Evolutionary conservation across 2,888 invertebrate species (phyloP).

Genomic region (Sminthurides aquaticus): DNA sequence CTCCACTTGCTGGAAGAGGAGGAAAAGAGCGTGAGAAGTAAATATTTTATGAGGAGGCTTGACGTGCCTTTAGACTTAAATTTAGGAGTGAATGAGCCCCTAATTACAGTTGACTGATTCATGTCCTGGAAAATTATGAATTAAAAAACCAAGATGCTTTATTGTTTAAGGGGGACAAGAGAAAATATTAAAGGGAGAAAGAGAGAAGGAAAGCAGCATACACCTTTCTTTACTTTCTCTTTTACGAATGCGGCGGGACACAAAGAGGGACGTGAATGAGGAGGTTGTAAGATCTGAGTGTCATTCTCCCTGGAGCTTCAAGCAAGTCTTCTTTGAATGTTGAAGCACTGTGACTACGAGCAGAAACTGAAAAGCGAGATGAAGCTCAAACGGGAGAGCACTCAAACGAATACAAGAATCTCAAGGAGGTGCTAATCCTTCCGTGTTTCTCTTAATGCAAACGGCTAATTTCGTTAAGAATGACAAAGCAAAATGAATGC

Average conservation of each 20-base stretch:
- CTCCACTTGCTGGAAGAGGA: background rate
- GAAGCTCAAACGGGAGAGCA: no score
- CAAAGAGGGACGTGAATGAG: no score
- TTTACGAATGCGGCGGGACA: no score
- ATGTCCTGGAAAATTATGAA: background rate
- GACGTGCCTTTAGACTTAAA: background rate
- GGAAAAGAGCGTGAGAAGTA: background rate
- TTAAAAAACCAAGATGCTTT: background rate
- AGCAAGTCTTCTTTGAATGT: no score
- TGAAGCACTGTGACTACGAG: no score
- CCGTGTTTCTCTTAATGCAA: background rate
- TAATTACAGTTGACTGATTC: background rate
- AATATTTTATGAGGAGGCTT: background rate
- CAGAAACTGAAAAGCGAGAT: no score
- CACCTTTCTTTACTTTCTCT: no score
- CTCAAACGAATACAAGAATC: background rate
- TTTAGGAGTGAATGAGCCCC: background rate
- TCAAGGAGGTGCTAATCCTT: background rate
- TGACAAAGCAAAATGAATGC: background rate
- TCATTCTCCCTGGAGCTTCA: no score
- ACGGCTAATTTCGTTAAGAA: background rate
- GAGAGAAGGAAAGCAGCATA: no score
- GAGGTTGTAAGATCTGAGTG: no score
- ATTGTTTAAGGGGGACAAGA: background rate
- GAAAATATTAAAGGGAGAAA: no score